A percentile compares a stretch with the other conserved stretches of the same genome.
Evolutionary conservation across 2,113 vertebrate genomes (phyloP).

Genomic region (Hyperopisus bebe): DNA sequence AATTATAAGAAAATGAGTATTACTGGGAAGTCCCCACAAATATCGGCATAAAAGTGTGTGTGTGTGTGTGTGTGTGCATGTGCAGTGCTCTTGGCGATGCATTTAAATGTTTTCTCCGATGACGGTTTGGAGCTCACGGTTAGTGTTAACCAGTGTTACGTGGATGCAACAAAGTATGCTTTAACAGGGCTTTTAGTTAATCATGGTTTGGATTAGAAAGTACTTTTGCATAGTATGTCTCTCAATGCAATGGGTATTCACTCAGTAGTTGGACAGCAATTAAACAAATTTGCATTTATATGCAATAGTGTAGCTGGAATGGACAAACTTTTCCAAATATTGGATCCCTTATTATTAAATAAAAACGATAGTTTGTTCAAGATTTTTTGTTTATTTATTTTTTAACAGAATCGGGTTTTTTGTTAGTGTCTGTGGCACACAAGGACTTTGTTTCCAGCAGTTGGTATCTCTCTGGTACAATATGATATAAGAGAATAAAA

Average conservation of each 20-base stretch:
- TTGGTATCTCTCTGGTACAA: too few species aligned
- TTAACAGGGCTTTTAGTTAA: neutral
- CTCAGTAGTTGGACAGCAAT: neutral
- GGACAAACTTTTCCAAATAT: neutral
- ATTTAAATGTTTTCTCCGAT: neutral
- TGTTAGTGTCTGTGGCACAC: too few species aligned
- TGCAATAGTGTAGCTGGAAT: neutral
- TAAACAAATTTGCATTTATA: neutral
- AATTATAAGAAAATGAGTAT: neutral
- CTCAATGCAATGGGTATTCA: neutral
- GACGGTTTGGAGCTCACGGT: neutral
- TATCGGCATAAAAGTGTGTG: neutral
- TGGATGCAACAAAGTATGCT: neutral
- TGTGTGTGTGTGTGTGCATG: neutral
- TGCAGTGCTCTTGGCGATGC: neutral
- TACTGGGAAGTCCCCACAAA: neutral
- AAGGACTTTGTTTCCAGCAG: too few species aligned
- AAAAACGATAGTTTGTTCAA: neutral
- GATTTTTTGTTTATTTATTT: neutral
- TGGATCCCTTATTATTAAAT: neutral
- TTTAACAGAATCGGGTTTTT: too few species aligned
- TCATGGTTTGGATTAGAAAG: neutral
- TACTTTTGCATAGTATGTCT: neutral
- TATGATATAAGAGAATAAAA: too few species aligned
- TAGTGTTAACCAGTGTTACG: neutral